Evolutionary conservation across 2,888 invertebrate genomes (phyloP).

Genomic region (Hemaris fuciformis): DNA sequence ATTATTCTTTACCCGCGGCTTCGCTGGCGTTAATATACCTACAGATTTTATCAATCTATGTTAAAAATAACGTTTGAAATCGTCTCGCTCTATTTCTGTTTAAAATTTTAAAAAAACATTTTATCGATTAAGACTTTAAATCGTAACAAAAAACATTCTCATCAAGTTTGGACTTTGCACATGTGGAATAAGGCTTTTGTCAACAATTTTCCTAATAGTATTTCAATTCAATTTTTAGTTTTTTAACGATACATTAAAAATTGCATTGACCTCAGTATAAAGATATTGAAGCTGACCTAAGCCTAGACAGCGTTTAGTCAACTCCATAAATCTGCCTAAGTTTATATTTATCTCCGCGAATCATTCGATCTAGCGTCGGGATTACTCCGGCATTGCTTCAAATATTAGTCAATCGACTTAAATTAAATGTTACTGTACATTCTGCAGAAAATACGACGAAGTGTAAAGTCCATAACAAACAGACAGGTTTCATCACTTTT

Average conservation of each 20-base stretch:
- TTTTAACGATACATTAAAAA: neutral
- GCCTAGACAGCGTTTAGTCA: constrained; percentile 5
- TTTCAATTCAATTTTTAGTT: no score
- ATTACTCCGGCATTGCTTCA: constrained; percentile 1
- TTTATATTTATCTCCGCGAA: constrained; percentile 6
- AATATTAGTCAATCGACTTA: constrained; percentile 5
- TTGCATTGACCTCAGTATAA: neutral
- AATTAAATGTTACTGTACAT: neutral
- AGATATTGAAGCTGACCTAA: neutral
- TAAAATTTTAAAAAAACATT: no score
- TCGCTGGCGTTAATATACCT: no score
- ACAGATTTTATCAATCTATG: no score
- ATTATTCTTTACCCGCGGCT: no score
- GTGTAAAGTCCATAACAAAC: neutral
- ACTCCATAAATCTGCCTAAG: neutral
- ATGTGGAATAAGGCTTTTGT: no score
- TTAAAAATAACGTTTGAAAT: no score
- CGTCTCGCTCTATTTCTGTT: no score
- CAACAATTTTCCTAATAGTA: no score
- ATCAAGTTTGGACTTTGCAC: no score
- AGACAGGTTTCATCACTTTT: neutral
- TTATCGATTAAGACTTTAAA: no score
- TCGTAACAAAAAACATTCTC: no score
- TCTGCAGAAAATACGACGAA: neutral
- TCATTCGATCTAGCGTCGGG: constrained; percentile 4